Evolutionary conservation across 2,797 vertebrate genomes (phyloP), one percentile per base, ranked within the genome.

Genomic region (Sciurus carolinensis): DNA sequence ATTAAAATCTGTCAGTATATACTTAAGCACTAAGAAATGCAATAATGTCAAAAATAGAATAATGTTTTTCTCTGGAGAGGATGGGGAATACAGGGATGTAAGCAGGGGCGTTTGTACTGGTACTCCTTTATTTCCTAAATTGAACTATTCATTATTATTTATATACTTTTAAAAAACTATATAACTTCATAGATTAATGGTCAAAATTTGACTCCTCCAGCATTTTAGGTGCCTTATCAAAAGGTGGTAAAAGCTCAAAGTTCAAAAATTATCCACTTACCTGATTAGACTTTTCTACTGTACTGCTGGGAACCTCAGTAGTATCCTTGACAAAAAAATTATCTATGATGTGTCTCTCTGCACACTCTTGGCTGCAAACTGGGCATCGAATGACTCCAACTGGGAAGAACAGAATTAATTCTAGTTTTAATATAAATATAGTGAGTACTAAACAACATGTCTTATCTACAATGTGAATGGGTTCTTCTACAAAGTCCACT

Each of bases 281-380:
- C 99, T 99, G 99, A 98, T 99, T 99, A 97, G 99, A 99, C 98
- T 99, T 99, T 98, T 99, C 99, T 97, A 99, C 99, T 2, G 99
- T 99, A 98, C 99, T 99, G 99, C 99, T 99, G 50, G 99, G 99
- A 97, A 99, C 99, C 96, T 99, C 99, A 54, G 99, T 99, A 30
- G 99, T 99, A 98, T 99, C 99, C 96, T 99, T 99, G 96, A 99
- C 99, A 98, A 99, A 99, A 98, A 99, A 99, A 96, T 99, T 99
- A 97, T 99, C 99, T 98, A 99, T 98, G 94, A 99, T 99, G 92
- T 99, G 99, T 97, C 99, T 99, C 97, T 99, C 99, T 98, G 99
- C 99, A 98, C 99, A 99, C 98, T 99, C 99, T 98, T 99, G 99
- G 97, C 99, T 99, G 98, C 99, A 99, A 92, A 99, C 99, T 57